Evolutionary conservation across 92 coral and sea anemone species (phyloP).

Genomic region (Bergia puertoricense): DNA sequence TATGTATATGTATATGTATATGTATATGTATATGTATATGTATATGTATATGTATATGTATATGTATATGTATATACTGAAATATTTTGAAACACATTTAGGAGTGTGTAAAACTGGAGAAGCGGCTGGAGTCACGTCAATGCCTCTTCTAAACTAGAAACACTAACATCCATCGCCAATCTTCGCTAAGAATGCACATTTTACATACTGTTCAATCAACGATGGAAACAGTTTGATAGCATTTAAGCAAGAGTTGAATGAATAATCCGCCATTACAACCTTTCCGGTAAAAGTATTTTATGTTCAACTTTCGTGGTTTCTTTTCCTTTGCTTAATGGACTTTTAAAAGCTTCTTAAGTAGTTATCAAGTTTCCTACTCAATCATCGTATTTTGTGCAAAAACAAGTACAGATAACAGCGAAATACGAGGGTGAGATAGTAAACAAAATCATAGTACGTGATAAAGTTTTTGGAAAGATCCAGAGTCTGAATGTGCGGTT

Average conservation of each 20-base stretch:
- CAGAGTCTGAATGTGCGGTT: background rate
- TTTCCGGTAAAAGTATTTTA: conserved; percentile 14
- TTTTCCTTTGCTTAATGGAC: conserved; percentile 12
- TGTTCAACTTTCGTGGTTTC: background rate
- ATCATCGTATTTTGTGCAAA: background rate
- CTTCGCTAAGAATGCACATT: background rate
- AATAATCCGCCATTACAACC: background rate
- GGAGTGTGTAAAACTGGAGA: background rate
- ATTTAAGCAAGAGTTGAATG: background rate
- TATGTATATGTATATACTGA: no score
- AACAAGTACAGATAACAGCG: background rate
- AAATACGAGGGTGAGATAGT: background rate
- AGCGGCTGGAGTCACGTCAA: background rate
- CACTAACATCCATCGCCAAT: background rate
- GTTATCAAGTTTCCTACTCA: conserved; percentile 29
- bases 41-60: no score
- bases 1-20: no score
- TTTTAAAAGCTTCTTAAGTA: conserved; percentile 28
- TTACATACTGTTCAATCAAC: background rate
- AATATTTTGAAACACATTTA: no score
- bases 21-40: no score
- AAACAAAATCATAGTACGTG: background rate
- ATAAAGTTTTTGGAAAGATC: background rate
- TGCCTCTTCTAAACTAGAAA: background rate
- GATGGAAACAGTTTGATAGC: background rate